Evolutionary conservation across 1,140 invertebrate genomes (phyloP).

Genomic region (Neodiprion pinetum): DNA sequence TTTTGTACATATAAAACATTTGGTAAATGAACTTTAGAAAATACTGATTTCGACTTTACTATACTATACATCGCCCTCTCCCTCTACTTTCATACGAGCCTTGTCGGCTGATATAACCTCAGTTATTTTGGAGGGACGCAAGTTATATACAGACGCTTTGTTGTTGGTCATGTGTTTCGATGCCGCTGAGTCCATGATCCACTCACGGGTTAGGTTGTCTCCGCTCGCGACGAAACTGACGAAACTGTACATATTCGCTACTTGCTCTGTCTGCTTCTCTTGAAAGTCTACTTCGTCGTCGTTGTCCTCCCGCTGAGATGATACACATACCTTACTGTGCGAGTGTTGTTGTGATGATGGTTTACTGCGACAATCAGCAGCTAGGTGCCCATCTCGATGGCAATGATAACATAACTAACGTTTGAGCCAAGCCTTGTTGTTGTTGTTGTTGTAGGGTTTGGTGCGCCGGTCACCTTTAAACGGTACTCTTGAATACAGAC

Average conservation of each 20-base stretch:
- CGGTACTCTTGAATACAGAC: no score
- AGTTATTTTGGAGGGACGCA: not conserved
- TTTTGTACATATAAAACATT: not conserved
- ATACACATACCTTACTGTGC: no score
- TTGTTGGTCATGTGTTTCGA: not conserved
- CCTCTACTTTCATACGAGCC: not conserved
- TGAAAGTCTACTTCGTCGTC: no score
- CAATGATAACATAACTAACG: no score
- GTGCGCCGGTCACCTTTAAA: no score
- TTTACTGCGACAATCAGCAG: no score
- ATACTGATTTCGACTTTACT: not conserved
- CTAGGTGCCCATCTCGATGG: no score
- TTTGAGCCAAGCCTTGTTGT: no score
- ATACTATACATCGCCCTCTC: not conserved
- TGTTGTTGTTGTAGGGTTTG: no score
- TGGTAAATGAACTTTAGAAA: not conserved
- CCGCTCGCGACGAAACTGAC: not conserved
- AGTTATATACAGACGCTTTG: not conserved
- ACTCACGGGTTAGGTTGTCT: slow-evolving; percentile 15
- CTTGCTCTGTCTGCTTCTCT: no score
- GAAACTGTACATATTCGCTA: not conserved
- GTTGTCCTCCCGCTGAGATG: no score
- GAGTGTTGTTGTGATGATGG: no score
- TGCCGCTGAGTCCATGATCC: not conserved
- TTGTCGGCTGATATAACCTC: not conserved